Conservation (phyloP, 2,888 invertebrate genomes). For the Polietes domitor region DNA sequence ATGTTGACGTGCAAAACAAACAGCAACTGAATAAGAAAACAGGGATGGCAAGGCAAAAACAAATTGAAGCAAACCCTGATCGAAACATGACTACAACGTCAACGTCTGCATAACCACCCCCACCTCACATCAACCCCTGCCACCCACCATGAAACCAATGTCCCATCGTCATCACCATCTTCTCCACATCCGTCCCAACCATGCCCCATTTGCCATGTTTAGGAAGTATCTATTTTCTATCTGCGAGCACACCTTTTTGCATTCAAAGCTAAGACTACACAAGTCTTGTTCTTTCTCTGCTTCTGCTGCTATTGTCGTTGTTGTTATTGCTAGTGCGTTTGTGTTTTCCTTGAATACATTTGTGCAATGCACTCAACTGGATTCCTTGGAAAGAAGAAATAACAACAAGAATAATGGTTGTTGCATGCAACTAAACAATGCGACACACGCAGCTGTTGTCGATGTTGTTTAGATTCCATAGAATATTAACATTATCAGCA, state of each 20-base stretch:
- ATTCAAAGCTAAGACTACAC: neutral
- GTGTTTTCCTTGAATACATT: constrained; percentile 1
- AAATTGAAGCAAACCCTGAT: constrained; percentile 1
- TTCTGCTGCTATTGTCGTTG: neutral
- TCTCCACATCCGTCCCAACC: neutral
- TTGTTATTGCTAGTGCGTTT: neutral
- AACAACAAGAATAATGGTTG: constrained; percentile 33
- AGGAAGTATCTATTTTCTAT: constrained; percentile 17
- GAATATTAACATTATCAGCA: constrained; percentile 28
- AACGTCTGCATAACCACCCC: neutral
- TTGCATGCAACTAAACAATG: constrained; percentile 54
- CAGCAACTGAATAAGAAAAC: constrained; percentile 17
- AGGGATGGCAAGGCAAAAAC: neutral
- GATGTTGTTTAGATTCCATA: constrained; percentile 26
- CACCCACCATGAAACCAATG: neutral
- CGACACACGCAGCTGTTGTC: constrained; percentile 8
- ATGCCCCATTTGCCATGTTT: constrained; percentile 13
- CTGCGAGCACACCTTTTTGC: constrained; percentile 12
- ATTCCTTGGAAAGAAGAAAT: neutral
- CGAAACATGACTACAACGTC: neutral
- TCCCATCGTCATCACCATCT: too few relatives aligned
- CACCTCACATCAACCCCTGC: neutral
- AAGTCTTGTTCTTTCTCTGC: neutral
- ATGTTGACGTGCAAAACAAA: constrained; percentile 62
- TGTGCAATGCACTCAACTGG: constrained; percentile 19